phyloP scores from a whole-genome alignment of 1,140 invertebrate genomes.

The Planococcus citri region DNA sequence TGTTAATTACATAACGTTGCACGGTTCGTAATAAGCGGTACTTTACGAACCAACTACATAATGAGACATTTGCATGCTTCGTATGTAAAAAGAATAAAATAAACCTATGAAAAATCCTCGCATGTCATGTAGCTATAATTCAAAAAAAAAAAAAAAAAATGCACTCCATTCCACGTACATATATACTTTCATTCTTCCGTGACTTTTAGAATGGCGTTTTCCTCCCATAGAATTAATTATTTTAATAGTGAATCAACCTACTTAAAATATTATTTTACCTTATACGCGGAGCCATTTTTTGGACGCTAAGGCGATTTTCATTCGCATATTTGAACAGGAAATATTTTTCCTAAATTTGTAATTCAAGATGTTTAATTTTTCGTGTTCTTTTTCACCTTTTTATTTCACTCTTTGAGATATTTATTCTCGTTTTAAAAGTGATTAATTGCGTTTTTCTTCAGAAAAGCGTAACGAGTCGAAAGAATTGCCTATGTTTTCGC shows the following conservation, averaged over 20 bases:
- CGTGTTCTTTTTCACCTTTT: too few species aligned
- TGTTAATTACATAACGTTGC: constrained; percentile 14
- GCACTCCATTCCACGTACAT: background rate
- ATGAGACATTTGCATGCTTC: constrained; percentile 15
- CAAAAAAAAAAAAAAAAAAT: background rate
- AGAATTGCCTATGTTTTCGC: too few species aligned
- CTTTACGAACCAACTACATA: background rate
- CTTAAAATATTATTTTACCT: background rate
- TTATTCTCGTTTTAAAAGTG: too few species aligned
- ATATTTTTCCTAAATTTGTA: too few species aligned
- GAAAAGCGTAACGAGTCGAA: too few species aligned
- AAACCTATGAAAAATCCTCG: constrained; percentile 16
- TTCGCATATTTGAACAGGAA: too few species aligned
- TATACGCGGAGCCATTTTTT: background rate
- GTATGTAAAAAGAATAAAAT: constrained; percentile 4
- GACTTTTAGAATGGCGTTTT: constrained; percentile 17
- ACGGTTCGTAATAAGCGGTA: constrained; percentile 18
- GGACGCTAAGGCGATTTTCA: too few species aligned
- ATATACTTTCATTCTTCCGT: constrained; percentile 11
- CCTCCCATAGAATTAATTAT: constrained; percentile 7
- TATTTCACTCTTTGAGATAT: too few species aligned
- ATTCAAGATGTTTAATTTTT: too few species aligned
- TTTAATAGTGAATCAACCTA: background rate
- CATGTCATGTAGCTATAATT: constrained; percentile 15
- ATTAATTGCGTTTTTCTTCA: too few species aligned